Evolutionary conservation across 1,140 invertebrate species (phyloP).

Genomic region (Drosophila arizonae): DNA sequence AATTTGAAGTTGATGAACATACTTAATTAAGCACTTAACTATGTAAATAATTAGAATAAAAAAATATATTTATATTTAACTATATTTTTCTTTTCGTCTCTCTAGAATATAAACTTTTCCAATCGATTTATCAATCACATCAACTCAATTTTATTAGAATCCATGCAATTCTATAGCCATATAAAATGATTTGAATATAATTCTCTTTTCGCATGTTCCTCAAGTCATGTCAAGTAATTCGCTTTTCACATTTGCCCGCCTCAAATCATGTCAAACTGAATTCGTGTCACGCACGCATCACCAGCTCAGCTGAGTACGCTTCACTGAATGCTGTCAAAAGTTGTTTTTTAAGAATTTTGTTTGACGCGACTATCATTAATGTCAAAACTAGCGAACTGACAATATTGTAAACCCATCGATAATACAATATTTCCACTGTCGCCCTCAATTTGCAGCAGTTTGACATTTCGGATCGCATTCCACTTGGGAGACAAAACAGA

Average conservation of each 20-base stretch:
- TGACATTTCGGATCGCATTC: conserved; percentile 53
- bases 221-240: too few relatives aligned
- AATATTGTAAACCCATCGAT: conserved; percentile 71
- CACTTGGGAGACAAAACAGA: background rate
- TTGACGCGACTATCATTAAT: conserved; percentile 60
- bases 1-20: background rate
- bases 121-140: too few relatives aligned
- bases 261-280: background rate
- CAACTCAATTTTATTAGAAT: too few relatives aligned
- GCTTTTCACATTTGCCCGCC: too few relatives aligned
- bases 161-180: too few relatives aligned
- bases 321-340: conserved; percentile 27
- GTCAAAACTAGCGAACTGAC: conserved; percentile 70
- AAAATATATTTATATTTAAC: too few relatives aligned
- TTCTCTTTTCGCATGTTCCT: background rate
- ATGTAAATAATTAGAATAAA: background rate
- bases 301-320: conserved; percentile 21
- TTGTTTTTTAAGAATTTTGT: conserved; percentile 35
- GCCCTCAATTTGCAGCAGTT: conserved; percentile 38
- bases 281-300: conserved; percentile 14
- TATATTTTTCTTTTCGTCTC: too few relatives aligned
- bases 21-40: background rate
- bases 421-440: conserved; percentile 61
- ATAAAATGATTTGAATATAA: background rate
- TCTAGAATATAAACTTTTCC: too few relatives aligned